phyloP scores from a whole-genome alignment of 2,888 invertebrate genomes.

The Limenitis camilla region DNA sequence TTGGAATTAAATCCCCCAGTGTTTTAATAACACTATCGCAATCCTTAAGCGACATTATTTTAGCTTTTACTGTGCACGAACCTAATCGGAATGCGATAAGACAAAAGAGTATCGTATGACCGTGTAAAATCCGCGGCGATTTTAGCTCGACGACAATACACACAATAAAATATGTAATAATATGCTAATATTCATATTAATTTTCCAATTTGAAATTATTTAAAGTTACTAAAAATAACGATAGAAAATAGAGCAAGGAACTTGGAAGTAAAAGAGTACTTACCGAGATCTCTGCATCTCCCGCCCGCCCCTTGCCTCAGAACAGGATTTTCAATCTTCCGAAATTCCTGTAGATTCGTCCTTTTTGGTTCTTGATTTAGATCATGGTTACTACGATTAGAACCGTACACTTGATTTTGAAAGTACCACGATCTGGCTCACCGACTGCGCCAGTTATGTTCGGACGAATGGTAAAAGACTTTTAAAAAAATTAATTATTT shows the following conservation, averaged over 20 bases:
- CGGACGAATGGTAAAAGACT: too few species aligned
- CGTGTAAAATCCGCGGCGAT: too few species aligned
- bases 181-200: too few species aligned
- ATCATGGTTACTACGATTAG: conserved; percentile 4
- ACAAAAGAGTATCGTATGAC: too few species aligned
- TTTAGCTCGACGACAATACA: too few species aligned
- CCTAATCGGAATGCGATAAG: too few species aligned
- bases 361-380: conserved; percentile 7
- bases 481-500: too few species aligned
- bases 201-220: too few species aligned
- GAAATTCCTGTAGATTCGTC: conserved; percentile 8
- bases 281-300: neutral
- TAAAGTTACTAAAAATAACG: neutral
- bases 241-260: neutral
- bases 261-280: neutral
- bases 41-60: conserved; percentile 3
- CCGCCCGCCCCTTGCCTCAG: too few species aligned
- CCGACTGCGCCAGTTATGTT: neutral
- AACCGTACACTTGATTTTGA: conserved; percentile 2
- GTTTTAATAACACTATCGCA: neutral
- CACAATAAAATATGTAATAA: too few species aligned
- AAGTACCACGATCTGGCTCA: neutral
- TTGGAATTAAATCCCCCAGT: too few species aligned
- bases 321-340: conserved; percentile 9
- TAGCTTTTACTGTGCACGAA: neutral